phyloP scores from a whole-genome alignment of 2,888 invertebrate genomes.

The Eucriotettix oculatus region DNA sequence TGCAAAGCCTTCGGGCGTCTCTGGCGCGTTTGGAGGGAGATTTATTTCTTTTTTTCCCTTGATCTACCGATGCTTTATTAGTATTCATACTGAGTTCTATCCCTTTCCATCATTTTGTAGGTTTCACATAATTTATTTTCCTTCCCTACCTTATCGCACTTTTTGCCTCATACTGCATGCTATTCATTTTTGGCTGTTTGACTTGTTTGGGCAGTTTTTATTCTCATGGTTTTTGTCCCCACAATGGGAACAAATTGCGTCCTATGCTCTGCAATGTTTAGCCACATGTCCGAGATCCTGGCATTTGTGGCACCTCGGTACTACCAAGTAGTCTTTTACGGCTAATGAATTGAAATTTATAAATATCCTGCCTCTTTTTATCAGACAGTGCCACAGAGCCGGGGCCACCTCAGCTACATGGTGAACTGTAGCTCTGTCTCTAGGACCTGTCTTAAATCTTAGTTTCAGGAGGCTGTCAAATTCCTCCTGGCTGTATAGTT shows the following conservation, averaged over 20 bases:
- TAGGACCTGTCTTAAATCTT: background rate
- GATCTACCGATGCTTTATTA: background rate
- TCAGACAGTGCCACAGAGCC: background rate
- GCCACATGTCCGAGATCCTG: background rate
- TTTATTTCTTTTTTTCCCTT: background rate
- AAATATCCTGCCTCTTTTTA: background rate
- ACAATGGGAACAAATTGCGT: background rate
- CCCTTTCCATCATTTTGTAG: background rate
- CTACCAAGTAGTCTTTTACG: background rate
- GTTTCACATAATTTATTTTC: too few species aligned
- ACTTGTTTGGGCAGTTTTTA: background rate
- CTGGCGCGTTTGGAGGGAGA: too few species aligned
- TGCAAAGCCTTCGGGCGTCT: background rate
- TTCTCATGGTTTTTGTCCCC: too few species aligned
- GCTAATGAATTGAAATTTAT: background rate
- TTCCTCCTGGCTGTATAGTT: background rate
- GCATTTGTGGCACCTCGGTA: too few species aligned
- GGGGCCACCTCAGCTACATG: background rate
- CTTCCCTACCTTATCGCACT: too few species aligned
- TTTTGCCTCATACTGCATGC: background rate
- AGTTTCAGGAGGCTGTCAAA: background rate
- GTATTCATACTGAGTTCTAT: background rate
- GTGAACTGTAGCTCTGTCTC: background rate
- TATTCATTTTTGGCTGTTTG: background rate
- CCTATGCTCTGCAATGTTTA: background rate